Evolutionary conservation across 37 sponge, comb jelly and placozoan species (phyloP), one percentile per base, ranked within the genome.

Genomic region (Mnemiopsis leidyi): DNA sequence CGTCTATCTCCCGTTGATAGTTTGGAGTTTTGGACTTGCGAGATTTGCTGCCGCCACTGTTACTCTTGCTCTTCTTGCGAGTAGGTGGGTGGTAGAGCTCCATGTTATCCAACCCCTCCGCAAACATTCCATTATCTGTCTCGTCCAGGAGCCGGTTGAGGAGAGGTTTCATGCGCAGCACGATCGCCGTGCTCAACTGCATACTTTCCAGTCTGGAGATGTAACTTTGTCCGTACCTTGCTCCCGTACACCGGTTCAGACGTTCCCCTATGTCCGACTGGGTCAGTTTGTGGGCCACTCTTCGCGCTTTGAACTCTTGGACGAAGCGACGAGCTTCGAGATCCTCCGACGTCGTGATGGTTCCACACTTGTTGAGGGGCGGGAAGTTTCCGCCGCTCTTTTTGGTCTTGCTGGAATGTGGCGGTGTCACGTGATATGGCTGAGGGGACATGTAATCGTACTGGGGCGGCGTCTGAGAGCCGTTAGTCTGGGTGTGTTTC

Each of bases 71-170:
- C 48, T 85, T 85, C 30, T 85, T 85, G 38, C 90, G 23, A n/a
- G 90, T 18, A 5, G 90, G 90, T 23, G 90, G 61, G 30, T n/a
- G 75, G 75, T 71, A 71, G 30, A 29, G 75, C n/a, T 71, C 75
- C 25, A n/a, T 28, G 61, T 48, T 48, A 1, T 32, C 79, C 79
- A 77, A 18, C 33, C 90, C 90, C 5, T 79, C 82, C 24, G 90
- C 90, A 39, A 85, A 85, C 90, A 85, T 85, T 37, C 90, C 90
- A 39, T 85, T 85, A 39, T 85, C 90, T 16, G 90, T 85, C 48
- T 85, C 90, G 29, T 85, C 61, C 26, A 85, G 90, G 48, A 85
- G 90, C 21, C 61, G 2, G 29, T 85, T 38, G 1, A 85, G 61
- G 1, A 85, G 29, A 9, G 90, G 90, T 26, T 85, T 85, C 90